Percentiles rank a stretch among this genome's conserved stretches.
Conservation (phyloP, 2,888 invertebrate species). For the Yponomeuta plumbellus region DNA sequence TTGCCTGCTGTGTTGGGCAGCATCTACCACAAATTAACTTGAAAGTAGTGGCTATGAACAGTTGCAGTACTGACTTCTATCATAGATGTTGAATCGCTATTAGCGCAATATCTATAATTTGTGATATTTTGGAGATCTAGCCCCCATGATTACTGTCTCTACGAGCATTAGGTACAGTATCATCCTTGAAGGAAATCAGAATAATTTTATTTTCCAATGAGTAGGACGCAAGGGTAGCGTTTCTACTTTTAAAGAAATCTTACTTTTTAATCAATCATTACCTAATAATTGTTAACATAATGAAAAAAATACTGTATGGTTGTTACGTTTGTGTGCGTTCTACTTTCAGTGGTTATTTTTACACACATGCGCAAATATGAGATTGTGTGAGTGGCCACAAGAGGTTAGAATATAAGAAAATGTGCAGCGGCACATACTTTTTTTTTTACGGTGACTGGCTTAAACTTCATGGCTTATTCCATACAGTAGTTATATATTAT, state of each 20-base stretch:
- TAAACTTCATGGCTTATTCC: too few relatives aligned
- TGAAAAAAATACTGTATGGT: neutral
- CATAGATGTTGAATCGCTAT: slow-evolving; percentile 63
- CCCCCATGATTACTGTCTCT: slow-evolving; percentile 68
- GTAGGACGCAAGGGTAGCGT: neutral
- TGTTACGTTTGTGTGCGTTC: neutral
- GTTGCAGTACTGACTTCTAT: slow-evolving; percentile 67
- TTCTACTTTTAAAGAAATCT: neutral
- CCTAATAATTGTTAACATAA: neutral
- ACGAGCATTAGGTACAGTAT: slow-evolving; percentile 74
- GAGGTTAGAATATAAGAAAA: neutral
- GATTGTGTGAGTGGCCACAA: slow-evolving; percentile 5
- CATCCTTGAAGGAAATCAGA: slow-evolving; percentile 36
- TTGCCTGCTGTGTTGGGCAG: slow-evolving; percentile 59
- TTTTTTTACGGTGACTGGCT: too few relatives aligned
- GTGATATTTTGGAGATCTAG: slow-evolving; percentile 61
- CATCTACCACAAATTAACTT: slow-evolving; percentile 55
- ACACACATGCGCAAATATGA: neutral
- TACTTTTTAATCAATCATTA: neutral
- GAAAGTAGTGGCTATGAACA: slow-evolving; percentile 71
- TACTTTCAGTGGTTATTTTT: neutral
- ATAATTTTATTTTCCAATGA: slow-evolving; percentile 15
- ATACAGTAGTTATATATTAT: too few relatives aligned
- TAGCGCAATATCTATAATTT: slow-evolving; percentile 56
- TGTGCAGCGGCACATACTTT: too few relatives aligned